Evolutionary conservation across 2,888 invertebrate genomes (phyloP).

Genomic region (Exocentrus adspersus): DNA sequence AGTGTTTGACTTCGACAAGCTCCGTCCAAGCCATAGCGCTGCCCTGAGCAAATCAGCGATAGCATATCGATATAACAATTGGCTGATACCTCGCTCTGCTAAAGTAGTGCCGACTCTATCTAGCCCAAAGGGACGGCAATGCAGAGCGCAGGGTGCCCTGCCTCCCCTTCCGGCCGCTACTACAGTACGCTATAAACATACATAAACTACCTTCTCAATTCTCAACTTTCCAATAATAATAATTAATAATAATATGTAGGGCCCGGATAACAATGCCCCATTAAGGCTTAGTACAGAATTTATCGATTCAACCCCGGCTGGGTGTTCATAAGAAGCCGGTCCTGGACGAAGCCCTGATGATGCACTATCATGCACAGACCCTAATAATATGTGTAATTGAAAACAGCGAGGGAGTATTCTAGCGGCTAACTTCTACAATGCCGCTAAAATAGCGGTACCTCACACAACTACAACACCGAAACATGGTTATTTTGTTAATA

Average conservation of each 20-base stretch:
- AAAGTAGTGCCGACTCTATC: constrained; percentile 60
- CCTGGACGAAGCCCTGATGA: too few species aligned
- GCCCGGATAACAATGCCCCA: too few species aligned
- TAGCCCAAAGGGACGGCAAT: constrained; percentile 57
- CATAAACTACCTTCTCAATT: constrained; percentile 64
- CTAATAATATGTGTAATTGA: constrained; percentile 56
- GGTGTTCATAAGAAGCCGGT: too few species aligned
- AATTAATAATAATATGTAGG: constrained; percentile 13
- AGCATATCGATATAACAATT: constrained; percentile 57
- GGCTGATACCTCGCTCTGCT: constrained; percentile 57
- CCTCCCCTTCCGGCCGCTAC: constrained; percentile 58
- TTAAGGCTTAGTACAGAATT: too few species aligned
- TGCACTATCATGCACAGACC: too few species aligned
- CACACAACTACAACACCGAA: constrained; percentile 61
- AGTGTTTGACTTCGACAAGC: background rate
- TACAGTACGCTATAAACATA: constrained; percentile 65
- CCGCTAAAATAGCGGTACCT: constrained; percentile 48
- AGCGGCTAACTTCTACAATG: constrained; percentile 52
- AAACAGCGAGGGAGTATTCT: constrained; percentile 63
- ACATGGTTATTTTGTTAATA: constrained; percentile 55
- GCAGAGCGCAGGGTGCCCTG: constrained; percentile 56
- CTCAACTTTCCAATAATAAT: constrained; percentile 62
- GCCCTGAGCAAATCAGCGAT: constrained; percentile 48
- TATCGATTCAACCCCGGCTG: too few species aligned
- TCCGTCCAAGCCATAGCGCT: constrained; percentile 29